These are phyloP conservation scores for Ceryle rudis DNA, from an alignment of 2,797 vertebrate genomes.

Conservation along the genomic window DNA sequence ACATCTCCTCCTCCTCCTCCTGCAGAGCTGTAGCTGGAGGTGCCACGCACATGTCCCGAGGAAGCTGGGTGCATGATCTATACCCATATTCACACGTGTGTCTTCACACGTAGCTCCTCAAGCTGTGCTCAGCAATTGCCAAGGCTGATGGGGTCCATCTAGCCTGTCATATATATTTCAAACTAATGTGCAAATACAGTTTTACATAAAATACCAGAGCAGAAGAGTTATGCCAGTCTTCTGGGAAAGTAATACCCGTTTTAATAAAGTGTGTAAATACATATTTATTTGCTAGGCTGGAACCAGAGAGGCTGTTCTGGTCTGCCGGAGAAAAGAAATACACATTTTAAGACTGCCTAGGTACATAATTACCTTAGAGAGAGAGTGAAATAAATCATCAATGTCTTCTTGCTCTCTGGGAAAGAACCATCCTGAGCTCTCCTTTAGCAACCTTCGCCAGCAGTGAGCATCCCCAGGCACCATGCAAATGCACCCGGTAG, in stretches of 20 bases:
- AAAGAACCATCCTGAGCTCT: background rate
- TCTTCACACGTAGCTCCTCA: rapidly evolving
- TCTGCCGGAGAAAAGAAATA: slow-evolving; percentile 37
- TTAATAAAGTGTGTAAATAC: slow-evolving; percentile 70
- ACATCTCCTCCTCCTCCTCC: background rate
- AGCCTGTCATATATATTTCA: background rate
- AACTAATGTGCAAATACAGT: background rate
- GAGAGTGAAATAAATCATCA: slow-evolving; percentile 50
- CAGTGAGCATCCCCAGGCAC: background rate
- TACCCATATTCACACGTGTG: rapidly evolving
- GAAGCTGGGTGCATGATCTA: background rate
- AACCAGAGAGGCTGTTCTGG: slow-evolving; percentile 53
- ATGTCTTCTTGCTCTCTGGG: background rate
- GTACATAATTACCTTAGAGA: slow-evolving; percentile 62
- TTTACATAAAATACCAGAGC: background rate
- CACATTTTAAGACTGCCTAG: slow-evolving; percentile 50
- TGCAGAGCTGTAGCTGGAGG: background rate
- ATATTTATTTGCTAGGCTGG: slow-evolving; percentile 65
- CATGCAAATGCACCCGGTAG: rapidly evolving
- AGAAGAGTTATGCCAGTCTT: slow-evolving; percentile 47
- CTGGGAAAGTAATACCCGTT: slow-evolving; percentile 43
- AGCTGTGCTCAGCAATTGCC: background rate
- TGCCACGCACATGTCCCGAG: rapidly evolving
- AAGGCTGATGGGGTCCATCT: background rate
- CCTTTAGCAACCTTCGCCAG: background rate